Evolutionary conservation across 2,888 invertebrate species (phyloP).

Genomic region (Bibio marci): DNA sequence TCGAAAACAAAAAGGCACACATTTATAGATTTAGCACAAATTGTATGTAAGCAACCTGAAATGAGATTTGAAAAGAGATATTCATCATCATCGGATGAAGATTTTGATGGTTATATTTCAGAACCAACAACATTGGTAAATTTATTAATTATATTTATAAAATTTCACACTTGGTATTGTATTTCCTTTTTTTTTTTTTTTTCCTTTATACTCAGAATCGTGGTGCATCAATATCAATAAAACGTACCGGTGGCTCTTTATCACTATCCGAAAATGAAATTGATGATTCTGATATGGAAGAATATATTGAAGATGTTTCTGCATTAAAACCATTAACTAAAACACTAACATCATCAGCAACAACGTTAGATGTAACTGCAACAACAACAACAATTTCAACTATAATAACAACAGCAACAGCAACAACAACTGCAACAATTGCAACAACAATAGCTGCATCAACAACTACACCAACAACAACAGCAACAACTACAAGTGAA

Average conservation of each 20-base stretch:
- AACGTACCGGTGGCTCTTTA: slow-evolving; percentile 59
- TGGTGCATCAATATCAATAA: slow-evolving; percentile 34
- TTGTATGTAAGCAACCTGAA: slow-evolving; percentile 68
- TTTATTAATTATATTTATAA: no score
- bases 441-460: no score
- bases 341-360: background rate
- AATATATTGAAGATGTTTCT: no score
- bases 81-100: slow-evolving; percentile 17
- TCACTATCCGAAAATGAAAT: slow-evolving; percentile 71
- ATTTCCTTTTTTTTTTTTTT: background rate
- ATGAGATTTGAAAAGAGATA: slow-evolving; percentile 31
- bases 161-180: no score
- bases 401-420: no score
- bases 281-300: slow-evolving; percentile 42
- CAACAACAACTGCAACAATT: no score
- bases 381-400: no score
- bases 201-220: slow-evolving; percentile 21
- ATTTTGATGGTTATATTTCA: slow-evolving; percentile 61
- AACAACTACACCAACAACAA: no score
- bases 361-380: background rate
- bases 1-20: slow-evolving; percentile 51
- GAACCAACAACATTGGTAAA: slow-evolving; percentile 43
- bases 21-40: slow-evolving; percentile 83
- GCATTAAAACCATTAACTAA: no score
- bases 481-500: no score